Evolutionary conservation across 1,140 invertebrate species (phyloP).

Genomic region (Danaus melanippus): DNA sequence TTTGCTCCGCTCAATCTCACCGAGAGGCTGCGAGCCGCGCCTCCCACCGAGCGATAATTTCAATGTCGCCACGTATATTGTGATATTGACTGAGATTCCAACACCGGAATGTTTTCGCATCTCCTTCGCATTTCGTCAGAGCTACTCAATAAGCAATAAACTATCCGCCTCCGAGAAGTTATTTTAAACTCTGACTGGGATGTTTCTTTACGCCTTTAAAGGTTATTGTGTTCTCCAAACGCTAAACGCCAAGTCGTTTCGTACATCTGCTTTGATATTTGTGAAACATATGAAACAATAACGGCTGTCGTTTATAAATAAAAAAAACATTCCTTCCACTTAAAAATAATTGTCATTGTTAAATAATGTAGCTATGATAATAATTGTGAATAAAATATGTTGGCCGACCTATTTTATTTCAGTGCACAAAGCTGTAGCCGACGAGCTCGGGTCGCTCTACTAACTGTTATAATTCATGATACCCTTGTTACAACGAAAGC

Average conservation of each 20-base stretch:
- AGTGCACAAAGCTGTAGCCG: conserved; percentile 21
- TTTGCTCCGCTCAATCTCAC: conserved; percentile 48
- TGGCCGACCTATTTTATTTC: conserved; percentile 1
- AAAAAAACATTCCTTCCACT: no score
- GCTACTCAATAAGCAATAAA: conserved; percentile 71
- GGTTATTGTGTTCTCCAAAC: conserved; percentile 67
- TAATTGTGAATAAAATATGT: background rate
- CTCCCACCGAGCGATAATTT: conserved; percentile 68
- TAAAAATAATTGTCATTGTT: no score
- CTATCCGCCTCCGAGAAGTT: conserved; percentile 66
- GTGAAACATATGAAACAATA: no score
- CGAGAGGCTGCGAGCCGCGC: conserved; percentile 35
- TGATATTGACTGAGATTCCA: conserved; percentile 68
- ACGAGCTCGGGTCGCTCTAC: conserved; percentile 15
- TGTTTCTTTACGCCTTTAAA: conserved; percentile 65
- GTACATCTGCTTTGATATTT: conserved; percentile 10
- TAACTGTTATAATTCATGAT: conserved; percentile 29
- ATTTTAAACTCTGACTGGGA: conserved; percentile 56
- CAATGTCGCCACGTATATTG: conserved; percentile 62
- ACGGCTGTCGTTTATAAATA: no score
- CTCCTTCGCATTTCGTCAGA: conserved; percentile 54
- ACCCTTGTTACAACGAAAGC: conserved; percentile 20
- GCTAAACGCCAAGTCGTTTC: conserved; percentile 29
- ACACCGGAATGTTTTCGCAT: conserved; percentile 50
- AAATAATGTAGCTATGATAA: background rate